Conservation (phyloP, 2,113 vertebrate species). For the Oriolus oriolus region DNA sequence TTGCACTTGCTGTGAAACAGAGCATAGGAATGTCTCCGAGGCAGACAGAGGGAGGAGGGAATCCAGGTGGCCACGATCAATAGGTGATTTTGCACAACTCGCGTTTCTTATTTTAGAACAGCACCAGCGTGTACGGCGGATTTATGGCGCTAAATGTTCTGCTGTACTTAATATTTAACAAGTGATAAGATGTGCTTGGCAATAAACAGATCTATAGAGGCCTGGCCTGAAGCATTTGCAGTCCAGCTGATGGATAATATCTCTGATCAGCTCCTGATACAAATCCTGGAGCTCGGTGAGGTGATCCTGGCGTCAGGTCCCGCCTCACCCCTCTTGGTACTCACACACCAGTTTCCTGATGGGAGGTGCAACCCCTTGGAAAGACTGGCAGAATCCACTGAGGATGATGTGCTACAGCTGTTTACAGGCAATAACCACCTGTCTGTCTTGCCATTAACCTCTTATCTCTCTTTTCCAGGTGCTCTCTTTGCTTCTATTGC, state of each 20-base stretch:
- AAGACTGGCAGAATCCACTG: background rate
- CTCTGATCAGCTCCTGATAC: background rate
- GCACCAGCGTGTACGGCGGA: fast-evolving
- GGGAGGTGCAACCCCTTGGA: background rate
- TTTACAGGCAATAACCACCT: background rate
- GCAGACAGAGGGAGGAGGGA: background rate
- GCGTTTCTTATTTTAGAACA: background rate
- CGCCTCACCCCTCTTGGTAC: fast-evolving
- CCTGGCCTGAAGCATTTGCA: background rate
- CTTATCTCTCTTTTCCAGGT: conserved; percentile 68
- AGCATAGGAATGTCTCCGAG: background rate
- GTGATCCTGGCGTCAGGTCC: background rate
- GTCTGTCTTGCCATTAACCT: background rate
- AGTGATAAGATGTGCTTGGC: background rate
- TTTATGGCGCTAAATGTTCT: background rate
- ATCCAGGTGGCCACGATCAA: fast-evolving
- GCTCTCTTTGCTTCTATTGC: conserved; percentile 89
- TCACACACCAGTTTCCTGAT: background rate
- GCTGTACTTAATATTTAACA: conserved; percentile 28
- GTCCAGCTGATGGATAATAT: background rate
- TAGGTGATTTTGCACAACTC: background rate
- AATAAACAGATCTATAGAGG: background rate
- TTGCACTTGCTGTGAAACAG: background rate
- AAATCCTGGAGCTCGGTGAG: background rate
- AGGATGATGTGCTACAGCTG: background rate